Percentiles rank a stretch among this genome's conserved stretches.
These are phyloP conservation scores for Podarcis lilfordi DNA, from an alignment of 2,797 vertebrate genomes.

Conservation along the genomic window DNA sequence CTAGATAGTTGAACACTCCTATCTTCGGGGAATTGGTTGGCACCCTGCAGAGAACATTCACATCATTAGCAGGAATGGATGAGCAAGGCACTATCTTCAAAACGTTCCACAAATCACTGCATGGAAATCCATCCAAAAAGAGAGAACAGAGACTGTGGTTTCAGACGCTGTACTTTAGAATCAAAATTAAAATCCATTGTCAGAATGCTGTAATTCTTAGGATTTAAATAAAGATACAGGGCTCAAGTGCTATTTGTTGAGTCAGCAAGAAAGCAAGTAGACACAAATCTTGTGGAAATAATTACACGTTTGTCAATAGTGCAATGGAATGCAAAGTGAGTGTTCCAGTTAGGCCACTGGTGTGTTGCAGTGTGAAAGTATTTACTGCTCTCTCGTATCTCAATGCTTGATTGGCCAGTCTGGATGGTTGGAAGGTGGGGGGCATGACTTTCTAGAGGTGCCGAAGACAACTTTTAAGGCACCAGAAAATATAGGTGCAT, in stretches of 20 bases:
- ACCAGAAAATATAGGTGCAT: background rate
- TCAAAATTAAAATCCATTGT: background rate
- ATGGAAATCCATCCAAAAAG: conserved; percentile 10
- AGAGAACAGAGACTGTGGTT: background rate
- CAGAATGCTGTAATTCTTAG: background rate
- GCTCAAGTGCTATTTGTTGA: background rate
- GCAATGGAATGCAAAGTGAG: background rate
- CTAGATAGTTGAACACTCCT: conserved; percentile 34
- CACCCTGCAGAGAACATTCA: conserved; percentile 55
- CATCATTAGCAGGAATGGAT: conserved; percentile 34
- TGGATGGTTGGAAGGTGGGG: background rate
- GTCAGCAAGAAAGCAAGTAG: background rate
- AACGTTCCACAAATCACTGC: conserved; percentile 28
- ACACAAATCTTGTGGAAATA: background rate
- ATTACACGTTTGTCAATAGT: background rate
- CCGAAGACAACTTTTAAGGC: background rate
- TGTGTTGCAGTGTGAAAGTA: background rate
- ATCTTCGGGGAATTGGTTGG: conserved; percentile 38
- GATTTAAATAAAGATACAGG: conserved; percentile 6
- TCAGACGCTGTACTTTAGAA: conserved; percentile 3
- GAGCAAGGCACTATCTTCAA: conserved; percentile 23
- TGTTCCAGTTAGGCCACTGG: background rate
- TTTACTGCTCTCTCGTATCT: background rate
- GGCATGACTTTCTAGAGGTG: background rate
- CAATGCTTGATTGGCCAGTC: background rate